Conservation (phyloP, 2,888 invertebrate species). For the Pegoplata infirma region DNA sequence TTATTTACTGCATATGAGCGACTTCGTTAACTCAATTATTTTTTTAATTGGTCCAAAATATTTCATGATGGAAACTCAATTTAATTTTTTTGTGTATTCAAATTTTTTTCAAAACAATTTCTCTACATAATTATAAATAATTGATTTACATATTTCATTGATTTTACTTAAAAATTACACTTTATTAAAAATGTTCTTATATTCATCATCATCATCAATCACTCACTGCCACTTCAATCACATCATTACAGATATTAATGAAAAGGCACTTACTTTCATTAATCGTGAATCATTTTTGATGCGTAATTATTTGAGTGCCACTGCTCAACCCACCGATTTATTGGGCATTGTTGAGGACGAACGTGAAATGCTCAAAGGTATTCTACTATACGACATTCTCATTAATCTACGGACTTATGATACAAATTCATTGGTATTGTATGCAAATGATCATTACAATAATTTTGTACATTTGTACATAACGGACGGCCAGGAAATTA, state of each 20-base stretch:
- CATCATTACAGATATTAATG: slow-evolving; percentile 87
- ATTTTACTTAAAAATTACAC: background rate
- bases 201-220: background rate
- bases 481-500: slow-evolving; percentile 87
- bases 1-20: too few relatives aligned
- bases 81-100: too few relatives aligned
- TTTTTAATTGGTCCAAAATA: too few relatives aligned
- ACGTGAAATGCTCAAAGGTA: slow-evolving; percentile 82
- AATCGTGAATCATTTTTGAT: slow-evolving; percentile 88
- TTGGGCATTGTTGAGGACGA: slow-evolving; percentile 79
- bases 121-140: too few relatives aligned
- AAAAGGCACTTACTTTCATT: slow-evolving; percentile 92
- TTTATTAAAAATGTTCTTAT: background rate
- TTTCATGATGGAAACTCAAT: too few relatives aligned
- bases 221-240: too few relatives aligned
- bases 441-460: slow-evolving; percentile 94
- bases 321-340: slow-evolving; percentile 73
- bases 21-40: too few relatives aligned
- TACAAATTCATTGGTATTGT: slow-evolving; percentile 88
- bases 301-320: slow-evolving; percentile 86
- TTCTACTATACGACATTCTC: slow-evolving; percentile 89
- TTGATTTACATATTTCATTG: background rate
- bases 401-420: slow-evolving; percentile 94
- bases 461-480: slow-evolving; percentile 95
- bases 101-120: too few relatives aligned